Percentiles rank a stretch among this genome's conserved stretches.
Evolutionary conservation across 2,797 vertebrate species (phyloP).

Genomic region (Sebastes elongatus): DNA sequence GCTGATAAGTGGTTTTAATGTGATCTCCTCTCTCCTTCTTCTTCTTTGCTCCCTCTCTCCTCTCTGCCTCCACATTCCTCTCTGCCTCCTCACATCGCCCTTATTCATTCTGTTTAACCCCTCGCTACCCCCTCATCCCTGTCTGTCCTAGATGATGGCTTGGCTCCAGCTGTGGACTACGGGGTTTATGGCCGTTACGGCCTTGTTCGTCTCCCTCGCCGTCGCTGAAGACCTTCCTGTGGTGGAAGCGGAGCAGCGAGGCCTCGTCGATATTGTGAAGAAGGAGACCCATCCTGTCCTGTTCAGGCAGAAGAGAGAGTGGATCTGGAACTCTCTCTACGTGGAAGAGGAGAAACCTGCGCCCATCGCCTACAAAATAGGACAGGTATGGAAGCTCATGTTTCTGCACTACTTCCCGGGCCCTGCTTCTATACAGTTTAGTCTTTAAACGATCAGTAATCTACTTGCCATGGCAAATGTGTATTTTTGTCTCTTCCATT

Average conservation of each 20-base stretch:
- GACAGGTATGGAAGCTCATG: conserved; percentile 63
- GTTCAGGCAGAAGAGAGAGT: conserved; percentile 75
- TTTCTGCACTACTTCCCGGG: neutral
- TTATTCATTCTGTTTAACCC: neutral
- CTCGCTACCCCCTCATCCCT: neutral
- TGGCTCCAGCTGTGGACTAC: conserved; percentile 61
- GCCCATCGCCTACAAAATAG: conserved; percentile 52
- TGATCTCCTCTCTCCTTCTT: conserved; percentile 57
- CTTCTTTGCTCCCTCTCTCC: conserved; percentile 31
- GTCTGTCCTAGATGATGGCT: conserved; percentile 65
- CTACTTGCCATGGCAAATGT: neutral
- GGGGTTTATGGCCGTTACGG: conserved; percentile 49
- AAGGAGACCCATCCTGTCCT: conserved; percentile 61
- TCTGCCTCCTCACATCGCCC: conserved; percentile 18
- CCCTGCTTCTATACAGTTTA: neutral
- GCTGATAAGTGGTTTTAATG: conserved; percentile 81
- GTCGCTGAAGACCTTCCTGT: conserved; percentile 10
- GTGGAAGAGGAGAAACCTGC: conserved; percentile 69
- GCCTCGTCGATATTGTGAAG: conserved; percentile 33
- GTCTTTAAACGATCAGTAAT: neutral
- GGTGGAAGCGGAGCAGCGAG: neutral
- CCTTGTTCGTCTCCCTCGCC: conserved; percentile 24
- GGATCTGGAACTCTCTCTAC: conserved; percentile 78
- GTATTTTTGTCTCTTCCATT: conserved; percentile 13
- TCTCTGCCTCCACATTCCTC: conserved; percentile 19